These are phyloP conservation scores for Cyanoderma ruficeps DNA, from an alignment of 2,113 vertebrate genomes.

Conservation along the genomic window DNA sequence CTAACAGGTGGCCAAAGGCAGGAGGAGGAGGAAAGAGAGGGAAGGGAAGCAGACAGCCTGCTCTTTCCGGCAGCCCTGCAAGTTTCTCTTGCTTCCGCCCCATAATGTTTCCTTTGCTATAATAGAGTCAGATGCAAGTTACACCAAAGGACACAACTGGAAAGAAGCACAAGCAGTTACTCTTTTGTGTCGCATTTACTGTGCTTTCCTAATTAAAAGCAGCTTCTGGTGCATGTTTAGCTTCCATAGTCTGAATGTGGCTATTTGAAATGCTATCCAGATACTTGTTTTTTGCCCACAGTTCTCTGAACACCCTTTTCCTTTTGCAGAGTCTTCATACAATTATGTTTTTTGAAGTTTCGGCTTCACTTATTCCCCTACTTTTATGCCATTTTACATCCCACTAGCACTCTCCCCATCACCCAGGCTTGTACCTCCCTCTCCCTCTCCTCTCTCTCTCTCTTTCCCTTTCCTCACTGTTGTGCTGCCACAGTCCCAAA, in stretches of 20 bases:
- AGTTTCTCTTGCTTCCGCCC: conserved; percentile 23
- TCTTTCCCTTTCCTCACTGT: background rate
- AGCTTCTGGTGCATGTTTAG: background rate
- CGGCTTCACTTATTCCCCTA: background rate
- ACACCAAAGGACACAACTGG: background rate
- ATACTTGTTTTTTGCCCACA: background rate
- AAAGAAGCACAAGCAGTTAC: conserved; percentile 1
- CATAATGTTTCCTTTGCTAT: conserved; percentile 19
- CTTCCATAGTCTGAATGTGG: background rate
- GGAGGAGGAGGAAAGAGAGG: conserved; percentile 11
- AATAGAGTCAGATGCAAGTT: conserved; percentile 10
- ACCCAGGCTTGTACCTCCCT: accelerated
- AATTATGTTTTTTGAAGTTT: background rate
- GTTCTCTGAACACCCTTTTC: background rate
- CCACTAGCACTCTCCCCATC: background rate
- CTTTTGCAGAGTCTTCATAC: background rate
- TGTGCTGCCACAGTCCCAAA: background rate
- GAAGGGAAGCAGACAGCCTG: background rate
- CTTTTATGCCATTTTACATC: background rate
- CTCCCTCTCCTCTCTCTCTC: background rate
- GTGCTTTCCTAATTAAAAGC: background rate
- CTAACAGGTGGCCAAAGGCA: conserved; percentile 51
- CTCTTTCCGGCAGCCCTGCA: conserved; percentile 24
- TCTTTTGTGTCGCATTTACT: background rate
- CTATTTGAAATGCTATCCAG: background rate